Conservation (phyloP, 1,140 invertebrate genomes). For the Coelopa frigida region DNA sequence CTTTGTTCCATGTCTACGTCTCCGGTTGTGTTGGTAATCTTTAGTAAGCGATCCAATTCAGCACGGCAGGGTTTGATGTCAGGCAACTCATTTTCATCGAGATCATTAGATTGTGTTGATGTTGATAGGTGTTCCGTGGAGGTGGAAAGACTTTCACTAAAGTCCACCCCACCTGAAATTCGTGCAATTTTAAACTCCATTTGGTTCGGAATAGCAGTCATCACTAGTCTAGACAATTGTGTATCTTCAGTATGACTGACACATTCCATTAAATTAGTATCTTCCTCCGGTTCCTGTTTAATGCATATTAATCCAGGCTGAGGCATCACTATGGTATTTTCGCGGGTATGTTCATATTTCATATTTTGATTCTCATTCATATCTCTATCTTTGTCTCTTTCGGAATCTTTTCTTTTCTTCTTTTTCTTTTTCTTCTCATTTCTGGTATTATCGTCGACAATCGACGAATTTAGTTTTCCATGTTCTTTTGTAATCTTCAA, state of each 20-base stretch:
- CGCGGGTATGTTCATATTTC: neutral
- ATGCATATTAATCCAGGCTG: constrained; percentile 10
- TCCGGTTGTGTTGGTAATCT: neutral
- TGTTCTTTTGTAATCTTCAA: constrained; percentile 40
- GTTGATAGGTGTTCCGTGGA: too few relatives aligned
- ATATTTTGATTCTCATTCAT: neutral
- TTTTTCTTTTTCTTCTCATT: constrained; percentile 32
- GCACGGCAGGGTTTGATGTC: constrained; percentile 35
- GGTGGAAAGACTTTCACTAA: too few relatives aligned
- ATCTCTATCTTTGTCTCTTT: constrained; percentile 5
- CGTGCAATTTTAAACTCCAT: constrained; percentile 23
- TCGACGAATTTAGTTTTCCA: constrained; percentile 36
- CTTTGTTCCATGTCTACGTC: constrained; percentile 17
- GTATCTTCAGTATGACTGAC: too few relatives aligned
- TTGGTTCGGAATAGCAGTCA: constrained; percentile 38
- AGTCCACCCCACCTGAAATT: constrained; percentile 14
- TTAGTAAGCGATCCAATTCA: constrained; percentile 32
- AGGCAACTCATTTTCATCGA: neutral
- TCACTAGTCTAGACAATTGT: too few relatives aligned
- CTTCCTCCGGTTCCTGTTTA: constrained; percentile 31
- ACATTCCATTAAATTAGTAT: constrained; percentile 1
- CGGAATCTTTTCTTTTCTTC: constrained; percentile 31
- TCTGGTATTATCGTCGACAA: constrained; percentile 22
- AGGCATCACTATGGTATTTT: neutral
- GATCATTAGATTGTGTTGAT: too few relatives aligned